A percentile compares a stretch with the other conserved stretches of the same genome.
Evolutionary conservation across 1,140 invertebrate genomes (phyloP).

Genomic region (Chironomus striatipennis): DNA sequence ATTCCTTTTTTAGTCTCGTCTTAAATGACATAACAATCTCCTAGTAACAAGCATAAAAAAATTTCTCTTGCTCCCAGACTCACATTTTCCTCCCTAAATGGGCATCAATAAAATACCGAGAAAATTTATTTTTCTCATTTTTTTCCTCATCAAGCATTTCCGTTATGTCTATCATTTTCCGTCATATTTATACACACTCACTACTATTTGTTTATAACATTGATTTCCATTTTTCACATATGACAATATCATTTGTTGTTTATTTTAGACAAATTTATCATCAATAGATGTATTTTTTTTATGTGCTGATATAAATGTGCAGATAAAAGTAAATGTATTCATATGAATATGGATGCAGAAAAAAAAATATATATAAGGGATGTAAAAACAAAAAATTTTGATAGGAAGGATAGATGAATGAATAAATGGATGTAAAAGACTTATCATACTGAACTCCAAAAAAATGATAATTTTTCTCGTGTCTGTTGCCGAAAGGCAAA

Average conservation of each 20-base stretch:
- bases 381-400: too few relatives aligned
- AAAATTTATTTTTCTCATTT: not conserved
- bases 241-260: constrained; percentile 5
- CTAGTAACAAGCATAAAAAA: not conserved
- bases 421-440: too few relatives aligned
- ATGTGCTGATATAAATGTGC: too few relatives aligned
- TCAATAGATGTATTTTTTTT: not conserved
- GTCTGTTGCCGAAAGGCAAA: too few relatives aligned
- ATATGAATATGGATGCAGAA: too few relatives aligned
- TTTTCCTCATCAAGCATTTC: not conserved
- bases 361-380: too few relatives aligned
- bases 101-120: not conserved
- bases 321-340: too few relatives aligned
- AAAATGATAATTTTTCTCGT: too few relatives aligned
- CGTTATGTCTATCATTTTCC: not conserved
- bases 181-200: not conserved
- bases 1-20: not conserved
- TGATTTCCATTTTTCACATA: constrained; percentile 9
- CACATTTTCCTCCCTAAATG: not conserved
- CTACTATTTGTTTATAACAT: not conserved
- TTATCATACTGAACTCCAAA: too few relatives aligned
- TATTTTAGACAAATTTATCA: not conserved
- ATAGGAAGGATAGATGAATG: too few relatives aligned
- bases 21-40: not conserved
- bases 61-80: not conserved